Conservation (phyloP, 2,113 vertebrate species). For the Columbina picui region DNA sequence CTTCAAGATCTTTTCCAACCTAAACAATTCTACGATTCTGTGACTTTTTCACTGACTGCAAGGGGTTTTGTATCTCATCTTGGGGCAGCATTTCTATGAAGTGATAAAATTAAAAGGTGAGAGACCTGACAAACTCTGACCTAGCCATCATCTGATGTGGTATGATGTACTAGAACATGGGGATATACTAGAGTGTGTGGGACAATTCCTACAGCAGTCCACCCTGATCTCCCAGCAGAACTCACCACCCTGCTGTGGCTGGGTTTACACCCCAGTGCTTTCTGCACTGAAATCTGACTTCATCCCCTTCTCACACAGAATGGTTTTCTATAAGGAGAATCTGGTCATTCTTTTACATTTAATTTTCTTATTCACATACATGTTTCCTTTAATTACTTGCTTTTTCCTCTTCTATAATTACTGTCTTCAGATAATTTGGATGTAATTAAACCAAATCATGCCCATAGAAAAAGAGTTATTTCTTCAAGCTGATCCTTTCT, state of each 20-base stretch:
- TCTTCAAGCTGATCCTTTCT: background rate
- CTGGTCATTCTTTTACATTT: background rate
- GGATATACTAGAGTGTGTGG: background rate
- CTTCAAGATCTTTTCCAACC: too few species aligned
- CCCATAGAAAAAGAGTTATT: background rate
- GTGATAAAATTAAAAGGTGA: background rate
- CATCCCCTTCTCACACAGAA: fast-evolving
- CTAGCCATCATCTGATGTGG: background rate
- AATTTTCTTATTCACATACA: background rate
- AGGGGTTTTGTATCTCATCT: background rate
- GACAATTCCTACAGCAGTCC: background rate
- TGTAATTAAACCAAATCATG: background rate
- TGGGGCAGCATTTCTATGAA: background rate
- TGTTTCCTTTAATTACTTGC: background rate
- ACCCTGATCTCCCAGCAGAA: background rate
- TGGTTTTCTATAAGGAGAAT: background rate
- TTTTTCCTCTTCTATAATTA: background rate
- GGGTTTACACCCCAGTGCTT: fast-evolving
- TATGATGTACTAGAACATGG: background rate
- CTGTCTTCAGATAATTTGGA: background rate
- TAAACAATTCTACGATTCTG: too few species aligned
- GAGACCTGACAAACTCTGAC: too few species aligned
- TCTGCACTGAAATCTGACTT: background rate
- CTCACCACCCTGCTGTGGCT: background rate
- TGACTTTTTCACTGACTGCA: background rate